Percentiles rank a stretch among this genome's conserved stretches.
phyloP scores from a whole-genome alignment of 2,113 vertebrate species.

The human (Homo sapiens) region DNA sequence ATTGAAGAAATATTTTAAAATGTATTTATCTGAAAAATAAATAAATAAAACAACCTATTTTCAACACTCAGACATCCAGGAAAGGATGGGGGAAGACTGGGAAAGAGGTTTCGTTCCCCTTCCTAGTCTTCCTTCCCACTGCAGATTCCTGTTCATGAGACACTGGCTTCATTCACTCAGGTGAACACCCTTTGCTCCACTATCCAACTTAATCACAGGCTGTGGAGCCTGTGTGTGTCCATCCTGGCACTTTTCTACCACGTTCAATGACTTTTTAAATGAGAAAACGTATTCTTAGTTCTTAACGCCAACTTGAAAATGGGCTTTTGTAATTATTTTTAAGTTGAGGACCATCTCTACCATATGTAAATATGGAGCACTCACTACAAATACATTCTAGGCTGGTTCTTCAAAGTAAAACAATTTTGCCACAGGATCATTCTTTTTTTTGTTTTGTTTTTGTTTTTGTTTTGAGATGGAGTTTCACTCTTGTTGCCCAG shows the following conservation, averaged over 20 bases:
- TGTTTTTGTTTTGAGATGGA: too few species aligned
- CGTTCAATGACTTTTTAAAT: background rate
- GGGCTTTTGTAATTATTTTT: background rate
- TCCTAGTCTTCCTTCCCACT: too few species aligned
- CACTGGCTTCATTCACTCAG: background rate
- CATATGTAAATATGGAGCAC: background rate
- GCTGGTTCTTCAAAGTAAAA: conserved; percentile 18
- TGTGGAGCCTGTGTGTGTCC: too few species aligned
- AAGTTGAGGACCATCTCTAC: background rate
- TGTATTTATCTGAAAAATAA: background rate
- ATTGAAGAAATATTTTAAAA: background rate
- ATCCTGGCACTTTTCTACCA: background rate
- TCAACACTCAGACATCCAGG: background rate
- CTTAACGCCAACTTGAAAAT: conserved; percentile 16
- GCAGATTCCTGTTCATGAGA: background rate
- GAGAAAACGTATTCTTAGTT: conserved; percentile 26
- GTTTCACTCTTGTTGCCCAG: too few species aligned
- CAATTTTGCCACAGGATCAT: conserved; percentile 13
- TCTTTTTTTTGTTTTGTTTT: background rate
- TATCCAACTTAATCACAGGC: background rate
- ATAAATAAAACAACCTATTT: background rate
- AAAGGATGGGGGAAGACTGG: background rate
- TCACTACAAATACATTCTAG: background rate
- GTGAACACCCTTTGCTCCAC: background rate
- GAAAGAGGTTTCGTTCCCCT: background rate